A percentile compares a stretch with the other conserved stretches of the same genome.
These are phyloP conservation scores for Triplophysa tibetana DNA, from an alignment of 2,113 vertebrate genomes.

Conservation along the genomic window DNA sequence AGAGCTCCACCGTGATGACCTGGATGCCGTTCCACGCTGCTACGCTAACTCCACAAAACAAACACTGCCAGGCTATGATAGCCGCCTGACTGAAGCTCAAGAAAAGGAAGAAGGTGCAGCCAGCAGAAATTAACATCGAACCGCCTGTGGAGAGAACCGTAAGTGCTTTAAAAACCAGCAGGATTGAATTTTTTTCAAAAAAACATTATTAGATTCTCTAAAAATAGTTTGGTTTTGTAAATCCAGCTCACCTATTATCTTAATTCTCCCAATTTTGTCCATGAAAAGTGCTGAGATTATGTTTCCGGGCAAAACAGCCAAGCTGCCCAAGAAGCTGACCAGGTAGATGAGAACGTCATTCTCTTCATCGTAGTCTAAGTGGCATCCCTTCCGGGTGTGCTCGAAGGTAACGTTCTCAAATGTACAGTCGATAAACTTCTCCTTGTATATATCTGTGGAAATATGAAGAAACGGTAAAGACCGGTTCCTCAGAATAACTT, in stretches of 20 bases:
- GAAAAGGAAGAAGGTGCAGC: conserved; percentile 92
- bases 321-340: conserved; percentile 93
- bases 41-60: conserved; percentile 91
- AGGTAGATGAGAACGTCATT: conserved; percentile 93
- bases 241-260: conserved; percentile 87
- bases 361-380: conserved; percentile 83
- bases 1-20: conserved; percentile 93
- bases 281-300: conserved; percentile 94
- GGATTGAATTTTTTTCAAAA: neutral
- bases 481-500: neutral
- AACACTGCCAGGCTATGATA: conserved; percentile 93
- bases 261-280: conserved; percentile 92
- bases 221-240: neutral
- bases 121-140: conserved; percentile 91
- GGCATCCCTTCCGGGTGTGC: conserved; percentile 84
- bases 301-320: conserved; percentile 92
- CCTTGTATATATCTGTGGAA: conserved; percentile 82
- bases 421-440: conserved; percentile 86
- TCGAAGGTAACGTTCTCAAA: conserved; percentile 82
- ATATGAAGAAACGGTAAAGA: neutral
- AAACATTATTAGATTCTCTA: neutral
- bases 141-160: conserved; percentile 73
- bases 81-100: conserved; percentile 90
- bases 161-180: neutral
- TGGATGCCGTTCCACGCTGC: conserved; percentile 95